Conservation (phyloP, 1,140 invertebrate genomes). For the Musca vetustissima region DNA sequence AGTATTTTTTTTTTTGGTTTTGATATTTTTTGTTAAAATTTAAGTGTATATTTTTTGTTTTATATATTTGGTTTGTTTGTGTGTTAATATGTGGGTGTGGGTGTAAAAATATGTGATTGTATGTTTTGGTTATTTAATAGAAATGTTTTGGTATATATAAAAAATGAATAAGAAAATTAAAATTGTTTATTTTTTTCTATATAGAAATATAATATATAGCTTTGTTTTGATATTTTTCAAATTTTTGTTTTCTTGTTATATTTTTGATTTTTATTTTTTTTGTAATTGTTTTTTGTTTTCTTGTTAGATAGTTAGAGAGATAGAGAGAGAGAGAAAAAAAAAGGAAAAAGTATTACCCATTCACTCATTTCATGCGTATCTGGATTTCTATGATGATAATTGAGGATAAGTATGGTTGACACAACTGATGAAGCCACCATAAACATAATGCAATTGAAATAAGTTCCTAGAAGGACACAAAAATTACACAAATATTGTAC, state of each 20-base stretch:
- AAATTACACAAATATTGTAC: conserved; percentile 54
- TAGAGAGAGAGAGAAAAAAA: background rate
- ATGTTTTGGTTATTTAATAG: background rate
- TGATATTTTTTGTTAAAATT: conserved; percentile 3
- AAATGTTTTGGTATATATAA: background rate
- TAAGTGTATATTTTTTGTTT: conserved; percentile 1
- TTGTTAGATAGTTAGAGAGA: background rate
- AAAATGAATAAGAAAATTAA: background rate
- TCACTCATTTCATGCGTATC: conserved; percentile 98
- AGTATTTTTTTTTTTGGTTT: no score
- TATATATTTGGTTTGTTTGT: background rate
- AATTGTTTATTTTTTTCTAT: background rate
- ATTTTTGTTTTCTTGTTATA: background rate
- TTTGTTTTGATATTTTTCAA: background rate
- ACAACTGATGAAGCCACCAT: conserved; percentile 95
- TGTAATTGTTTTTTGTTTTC: background rate
- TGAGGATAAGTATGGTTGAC: conserved; percentile 97
- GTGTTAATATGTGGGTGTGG: background rate
- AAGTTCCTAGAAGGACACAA: conserved; percentile 72
- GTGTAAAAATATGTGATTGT: background rate
- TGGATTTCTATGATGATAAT: conserved; percentile 97
- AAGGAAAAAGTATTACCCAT: conserved; percentile 74
- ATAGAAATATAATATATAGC: background rate
- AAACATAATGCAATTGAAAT: conserved; percentile 99
- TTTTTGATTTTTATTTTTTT: background rate